These are phyloP conservation scores for Nomada flava DNA, from an alignment of 2,888 invertebrate genomes.

Conservation along the genomic window DNA sequence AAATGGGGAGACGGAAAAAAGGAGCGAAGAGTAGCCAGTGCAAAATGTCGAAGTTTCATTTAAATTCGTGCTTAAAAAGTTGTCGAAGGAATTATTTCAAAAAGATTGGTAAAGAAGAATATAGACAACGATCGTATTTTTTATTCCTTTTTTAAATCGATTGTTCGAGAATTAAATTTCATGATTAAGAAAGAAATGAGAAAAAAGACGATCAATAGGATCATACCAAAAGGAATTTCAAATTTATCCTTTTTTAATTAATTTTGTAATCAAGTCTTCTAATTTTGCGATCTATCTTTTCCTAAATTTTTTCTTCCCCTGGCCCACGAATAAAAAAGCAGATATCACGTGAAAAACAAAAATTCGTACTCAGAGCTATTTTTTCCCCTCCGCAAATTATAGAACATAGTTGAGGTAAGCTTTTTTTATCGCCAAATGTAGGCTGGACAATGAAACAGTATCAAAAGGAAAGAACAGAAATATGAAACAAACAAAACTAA, in stretches of 20 bases:
- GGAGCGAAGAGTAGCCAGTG: constrained; percentile 63
- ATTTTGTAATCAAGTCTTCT: not conserved
- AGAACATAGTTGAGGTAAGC: constrained; percentile 12
- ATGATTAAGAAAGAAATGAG: constrained; percentile 23
- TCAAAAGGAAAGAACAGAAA: not conserved
- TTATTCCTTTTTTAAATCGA: constrained; percentile 26
- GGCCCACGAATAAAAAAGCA: constrained; percentile 23
- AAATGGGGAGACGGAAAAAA: constrained; percentile 52
- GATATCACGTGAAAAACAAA: constrained; percentile 16
- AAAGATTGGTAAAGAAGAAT: constrained; percentile 16
- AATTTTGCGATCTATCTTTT: too few species aligned
- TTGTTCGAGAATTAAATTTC: constrained; percentile 44
- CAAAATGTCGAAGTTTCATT: constrained; percentile 7
- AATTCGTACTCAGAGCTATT: constrained; percentile 56
- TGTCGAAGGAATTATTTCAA: not conserved
- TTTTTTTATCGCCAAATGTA: constrained; percentile 9
- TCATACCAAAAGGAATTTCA: constrained; percentile 30
- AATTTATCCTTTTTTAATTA: not conserved
- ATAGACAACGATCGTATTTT: constrained; percentile 41
- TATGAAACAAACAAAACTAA: not conserved
- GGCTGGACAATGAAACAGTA: constrained; percentile 32
- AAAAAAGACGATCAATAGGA: constrained; percentile 24
- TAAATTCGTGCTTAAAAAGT: not conserved
- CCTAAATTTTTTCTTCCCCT: constrained; percentile 15
- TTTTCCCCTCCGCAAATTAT: constrained; percentile 47